A percentile compares a stretch with the other conserved stretches of the same genome.
Conservation (phyloP, 2,113 vertebrate species). For the Tragelaphus imberbis region DNA sequence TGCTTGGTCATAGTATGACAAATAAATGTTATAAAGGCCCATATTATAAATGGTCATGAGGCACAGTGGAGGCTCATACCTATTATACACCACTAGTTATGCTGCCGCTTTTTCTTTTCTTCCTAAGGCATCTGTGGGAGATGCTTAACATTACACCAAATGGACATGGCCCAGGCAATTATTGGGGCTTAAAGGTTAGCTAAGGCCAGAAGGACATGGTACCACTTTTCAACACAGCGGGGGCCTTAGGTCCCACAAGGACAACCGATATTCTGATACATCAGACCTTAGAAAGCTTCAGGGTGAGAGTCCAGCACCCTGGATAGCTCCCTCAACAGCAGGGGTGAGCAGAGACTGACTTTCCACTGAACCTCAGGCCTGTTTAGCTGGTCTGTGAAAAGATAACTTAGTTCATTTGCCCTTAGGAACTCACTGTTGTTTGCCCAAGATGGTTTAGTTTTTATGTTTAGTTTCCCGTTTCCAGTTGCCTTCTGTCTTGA, state of each 20-base stretch:
- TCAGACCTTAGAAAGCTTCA: background rate
- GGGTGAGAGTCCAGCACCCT: slow-evolving; percentile 61
- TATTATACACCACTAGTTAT: background rate
- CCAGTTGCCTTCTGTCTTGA: background rate
- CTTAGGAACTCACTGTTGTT: background rate
- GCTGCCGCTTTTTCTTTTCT: background rate
- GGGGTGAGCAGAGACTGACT: background rate
- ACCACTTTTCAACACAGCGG: background rate
- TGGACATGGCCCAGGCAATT: background rate
- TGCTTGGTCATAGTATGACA: background rate
- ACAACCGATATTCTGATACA: background rate
- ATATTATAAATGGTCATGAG: background rate
- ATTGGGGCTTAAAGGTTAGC: background rate
- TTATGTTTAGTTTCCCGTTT: background rate
- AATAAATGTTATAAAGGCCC: background rate
- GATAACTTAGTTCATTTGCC: background rate
- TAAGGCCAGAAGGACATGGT: background rate
- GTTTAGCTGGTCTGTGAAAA: background rate
- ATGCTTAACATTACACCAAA: background rate
- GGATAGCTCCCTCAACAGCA: slow-evolving; percentile 55
- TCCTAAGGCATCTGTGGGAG: background rate
- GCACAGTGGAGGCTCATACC: background rate
- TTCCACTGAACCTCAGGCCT: background rate
- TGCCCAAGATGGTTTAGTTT: background rate
- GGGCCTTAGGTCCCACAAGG: background rate